A percentile compares a stretch with the other conserved stretches of the same genome.
phyloP scores from a whole-genome alignment of 2,113 vertebrate genomes.

The Platysternon megacephalum region DNA sequence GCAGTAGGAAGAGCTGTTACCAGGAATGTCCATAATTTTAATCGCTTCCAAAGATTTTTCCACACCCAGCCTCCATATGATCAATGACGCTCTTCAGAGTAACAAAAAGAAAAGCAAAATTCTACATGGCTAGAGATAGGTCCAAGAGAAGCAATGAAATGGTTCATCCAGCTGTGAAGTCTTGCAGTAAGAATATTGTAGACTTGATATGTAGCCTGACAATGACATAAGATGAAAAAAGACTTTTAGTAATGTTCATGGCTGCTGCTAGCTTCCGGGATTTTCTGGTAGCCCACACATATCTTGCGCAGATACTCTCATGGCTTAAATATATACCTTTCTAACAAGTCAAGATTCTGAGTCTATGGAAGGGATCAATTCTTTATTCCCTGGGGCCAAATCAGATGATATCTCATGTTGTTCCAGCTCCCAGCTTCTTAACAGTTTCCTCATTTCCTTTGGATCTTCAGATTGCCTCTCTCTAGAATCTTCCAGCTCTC shows the following conservation, averaged over 20 bases:
- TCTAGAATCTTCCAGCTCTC: background rate
- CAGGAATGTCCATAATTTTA: background rate
- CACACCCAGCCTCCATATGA: background rate
- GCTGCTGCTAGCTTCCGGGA: background rate
- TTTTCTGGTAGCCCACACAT: background rate
- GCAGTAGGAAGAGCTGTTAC: background rate
- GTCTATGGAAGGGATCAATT: background rate
- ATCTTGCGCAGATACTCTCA: background rate
- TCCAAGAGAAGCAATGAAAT: background rate
- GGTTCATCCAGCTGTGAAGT: background rate
- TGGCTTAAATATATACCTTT: background rate
- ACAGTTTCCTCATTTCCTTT: background rate
- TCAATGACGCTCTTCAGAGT: background rate
- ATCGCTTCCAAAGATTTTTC: rapidly evolving
- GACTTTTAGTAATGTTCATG: background rate
- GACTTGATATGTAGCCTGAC: background rate
- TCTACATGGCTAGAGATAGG: background rate
- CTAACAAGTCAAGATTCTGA: background rate
- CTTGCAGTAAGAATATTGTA: background rate
- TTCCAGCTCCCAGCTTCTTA: background rate
- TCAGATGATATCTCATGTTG: background rate
- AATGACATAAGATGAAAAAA: background rate
- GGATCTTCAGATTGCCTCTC: background rate
- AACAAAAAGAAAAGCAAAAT: background rate
- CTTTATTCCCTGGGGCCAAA: background rate